These are phyloP conservation scores for Gasteruption jaculator DNA, from an alignment of 2,888 invertebrate genomes.

Conservation along the genomic window DNA sequence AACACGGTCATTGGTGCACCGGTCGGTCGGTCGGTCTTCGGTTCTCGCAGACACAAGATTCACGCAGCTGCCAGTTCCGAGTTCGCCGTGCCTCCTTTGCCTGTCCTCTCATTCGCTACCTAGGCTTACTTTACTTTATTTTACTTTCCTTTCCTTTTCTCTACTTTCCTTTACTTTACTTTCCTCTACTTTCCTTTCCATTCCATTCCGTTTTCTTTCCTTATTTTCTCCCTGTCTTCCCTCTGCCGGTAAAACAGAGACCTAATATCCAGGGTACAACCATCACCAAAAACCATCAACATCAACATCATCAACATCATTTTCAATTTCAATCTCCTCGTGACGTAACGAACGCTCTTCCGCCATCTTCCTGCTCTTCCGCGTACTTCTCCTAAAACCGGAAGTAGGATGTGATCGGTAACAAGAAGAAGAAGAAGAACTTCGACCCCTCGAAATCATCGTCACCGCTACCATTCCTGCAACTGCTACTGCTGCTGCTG, in stretches of 20 bases:
- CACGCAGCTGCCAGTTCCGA: constrained; percentile 38
- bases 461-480: constrained; percentile 2
- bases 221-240: neutral
- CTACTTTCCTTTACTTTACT: no score
- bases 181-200: no score
- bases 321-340: no score
- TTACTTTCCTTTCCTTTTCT: no score
- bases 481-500: neutral
- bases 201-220: constrained; percentile 6
- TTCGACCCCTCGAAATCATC: neutral
- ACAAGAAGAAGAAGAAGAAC: neutral
- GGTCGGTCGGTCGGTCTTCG: no score
- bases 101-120: neutral
- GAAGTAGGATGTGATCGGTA: neutral
- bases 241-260: neutral
- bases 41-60: constrained; percentile 41
- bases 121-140: no score
- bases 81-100: constrained; percentile 25
- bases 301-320: no score
- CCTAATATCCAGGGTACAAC: no score
- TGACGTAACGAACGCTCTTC: no score
- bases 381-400: no score
- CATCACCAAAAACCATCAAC: no score
- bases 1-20: constrained; percentile 48
- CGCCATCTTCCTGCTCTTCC: no score